These are phyloP conservation scores for Ariopsis seemanni DNA, from an alignment of 2,113 vertebrate genomes.

Conservation along the genomic window DNA sequence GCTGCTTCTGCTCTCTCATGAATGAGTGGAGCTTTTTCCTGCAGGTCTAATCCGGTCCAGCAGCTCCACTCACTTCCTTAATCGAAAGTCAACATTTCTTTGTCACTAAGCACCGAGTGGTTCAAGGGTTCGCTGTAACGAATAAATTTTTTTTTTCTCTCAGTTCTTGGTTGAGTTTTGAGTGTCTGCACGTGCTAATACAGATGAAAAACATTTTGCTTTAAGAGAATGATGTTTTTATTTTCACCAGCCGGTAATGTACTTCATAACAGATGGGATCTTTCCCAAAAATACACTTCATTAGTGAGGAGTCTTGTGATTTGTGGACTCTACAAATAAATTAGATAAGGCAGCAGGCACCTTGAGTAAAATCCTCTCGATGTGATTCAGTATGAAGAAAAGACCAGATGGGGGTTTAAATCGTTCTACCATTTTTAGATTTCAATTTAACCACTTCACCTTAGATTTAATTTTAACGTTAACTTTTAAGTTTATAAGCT, in stretches of 20 bases:
- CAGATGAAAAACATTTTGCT: too few species aligned
- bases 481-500: background rate
- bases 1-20: background rate
- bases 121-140: background rate
- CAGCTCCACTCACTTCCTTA: background rate
- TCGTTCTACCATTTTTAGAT: background rate
- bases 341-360: background rate
- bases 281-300: background rate
- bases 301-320: background rate
- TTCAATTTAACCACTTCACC: background rate
- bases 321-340: background rate
- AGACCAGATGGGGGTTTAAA: background rate
- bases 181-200: background rate
- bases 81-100: background rate
- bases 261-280: background rate
- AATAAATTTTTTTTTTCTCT: background rate
- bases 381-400: background rate
- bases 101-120: background rate
- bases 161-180: background rate
- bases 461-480: background rate
- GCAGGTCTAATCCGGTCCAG: background rate
- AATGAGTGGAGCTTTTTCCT: background rate
- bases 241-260: background rate
- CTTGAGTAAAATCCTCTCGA: background rate
- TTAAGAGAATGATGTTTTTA: background rate